phyloP scores from a whole-genome alignment of 53 echinoderm and acorn worm genomes.

The Arbacia lixula region DNA sequence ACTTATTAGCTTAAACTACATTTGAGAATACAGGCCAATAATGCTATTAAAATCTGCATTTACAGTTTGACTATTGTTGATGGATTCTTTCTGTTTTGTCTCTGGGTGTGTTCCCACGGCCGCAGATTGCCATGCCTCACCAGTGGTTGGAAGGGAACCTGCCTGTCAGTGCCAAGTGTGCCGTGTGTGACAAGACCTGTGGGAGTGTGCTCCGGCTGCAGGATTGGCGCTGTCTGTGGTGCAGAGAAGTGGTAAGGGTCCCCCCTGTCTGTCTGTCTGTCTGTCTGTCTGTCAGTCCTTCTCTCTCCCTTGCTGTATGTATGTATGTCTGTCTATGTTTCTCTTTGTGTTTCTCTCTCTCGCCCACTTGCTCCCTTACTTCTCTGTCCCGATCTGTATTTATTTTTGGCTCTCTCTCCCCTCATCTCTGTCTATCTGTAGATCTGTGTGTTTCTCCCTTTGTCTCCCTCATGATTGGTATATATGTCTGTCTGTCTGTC shows the following conservation, averaged over 20 bases:
- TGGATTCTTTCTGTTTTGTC: too few relatives aligned
- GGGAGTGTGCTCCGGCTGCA: constrained; percentile 93
- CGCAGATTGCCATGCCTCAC: constrained; percentile 94
- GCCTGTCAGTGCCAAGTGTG: constrained; percentile 98
- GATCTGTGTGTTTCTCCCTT: too few relatives aligned
- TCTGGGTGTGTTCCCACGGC: too few relatives aligned
- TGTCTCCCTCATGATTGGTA: too few relatives aligned
- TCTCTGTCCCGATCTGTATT: too few relatives aligned
- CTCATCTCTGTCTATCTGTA: too few relatives aligned
- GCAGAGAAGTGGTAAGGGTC: constrained; percentile 90
- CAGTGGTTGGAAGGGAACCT: constrained; percentile 98
- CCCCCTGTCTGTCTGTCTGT: not conserved
- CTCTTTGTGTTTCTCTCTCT: not conserved
- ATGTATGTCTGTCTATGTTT: not conserved
- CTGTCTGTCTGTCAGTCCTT: not conserved
- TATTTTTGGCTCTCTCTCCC: too few relatives aligned
- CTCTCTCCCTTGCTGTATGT: not conserved
- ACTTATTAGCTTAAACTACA: too few relatives aligned
- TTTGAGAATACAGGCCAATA: too few relatives aligned
- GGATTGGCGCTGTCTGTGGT: constrained; percentile 95
- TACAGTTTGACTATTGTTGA: too few relatives aligned
- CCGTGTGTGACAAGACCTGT: constrained; percentile 96
- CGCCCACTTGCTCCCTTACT: not conserved
- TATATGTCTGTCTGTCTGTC: too few relatives aligned
- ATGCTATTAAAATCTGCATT: too few relatives aligned